Conservation (phyloP, 1,140 invertebrate species). For the Drosophila prosaltans region DNA sequence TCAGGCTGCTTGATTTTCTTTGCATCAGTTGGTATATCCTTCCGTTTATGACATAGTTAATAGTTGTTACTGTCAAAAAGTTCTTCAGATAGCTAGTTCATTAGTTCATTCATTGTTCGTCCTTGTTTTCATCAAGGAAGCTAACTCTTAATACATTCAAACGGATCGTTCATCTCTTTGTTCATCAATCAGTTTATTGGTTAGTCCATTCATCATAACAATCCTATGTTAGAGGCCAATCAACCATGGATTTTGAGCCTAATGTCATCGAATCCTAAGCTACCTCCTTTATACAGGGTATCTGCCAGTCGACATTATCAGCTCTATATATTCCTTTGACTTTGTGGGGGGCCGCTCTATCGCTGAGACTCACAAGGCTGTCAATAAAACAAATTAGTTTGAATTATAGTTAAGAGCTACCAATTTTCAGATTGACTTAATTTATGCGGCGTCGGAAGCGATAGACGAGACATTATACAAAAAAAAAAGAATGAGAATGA, state of each 20-base stretch:
- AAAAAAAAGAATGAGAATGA: no score
- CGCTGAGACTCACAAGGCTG: conserved; percentile 66
- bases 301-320: neutral
- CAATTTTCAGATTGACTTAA: conserved; percentile 50
- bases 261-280: neutral
- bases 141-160: no score
- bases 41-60: no score
- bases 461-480: conserved; percentile 4
- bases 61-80: no score
- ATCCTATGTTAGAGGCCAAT: neutral
- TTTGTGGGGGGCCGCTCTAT: conserved; percentile 33
- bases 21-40: no score
- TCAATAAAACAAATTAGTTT: conserved; percentile 83
- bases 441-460: conserved; percentile 76
- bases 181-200: neutral
- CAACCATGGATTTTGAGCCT: no score
- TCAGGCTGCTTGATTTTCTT: no score
- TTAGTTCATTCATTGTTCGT: no score
- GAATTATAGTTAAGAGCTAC: conserved; percentile 76
- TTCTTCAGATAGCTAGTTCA: no score
- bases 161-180: neutral
- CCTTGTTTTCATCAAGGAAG: no score
- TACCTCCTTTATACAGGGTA: neutral
- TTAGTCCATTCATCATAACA: neutral
- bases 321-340: neutral